phyloP scores from a whole-genome alignment of 2,113 vertebrate species.

The Archilochus colubris region DNA sequence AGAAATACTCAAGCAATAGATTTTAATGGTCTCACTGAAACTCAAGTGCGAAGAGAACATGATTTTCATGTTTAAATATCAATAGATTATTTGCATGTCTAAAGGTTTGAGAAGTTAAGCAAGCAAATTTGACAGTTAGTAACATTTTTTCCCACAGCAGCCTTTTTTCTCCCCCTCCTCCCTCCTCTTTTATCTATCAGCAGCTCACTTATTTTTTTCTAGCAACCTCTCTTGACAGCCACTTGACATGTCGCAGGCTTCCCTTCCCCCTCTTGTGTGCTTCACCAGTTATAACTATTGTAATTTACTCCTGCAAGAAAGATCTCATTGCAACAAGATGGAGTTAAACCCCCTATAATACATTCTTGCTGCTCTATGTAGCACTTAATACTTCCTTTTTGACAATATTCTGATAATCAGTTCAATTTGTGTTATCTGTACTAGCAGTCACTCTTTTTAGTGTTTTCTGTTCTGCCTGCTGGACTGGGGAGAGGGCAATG shows the following conservation, averaged over 20 bases:
- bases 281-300: neutral
- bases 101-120: neutral
- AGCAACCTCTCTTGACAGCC: conserved; percentile 35
- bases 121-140: conserved; percentile 30
- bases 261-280: neutral
- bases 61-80: neutral
- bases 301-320: neutral
- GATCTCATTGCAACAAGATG: neutral
- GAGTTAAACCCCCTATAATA: neutral
- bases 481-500: neutral
- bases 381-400: neutral
- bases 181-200: conserved; percentile 36
- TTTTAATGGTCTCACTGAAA: neutral
- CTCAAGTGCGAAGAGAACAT: neutral
- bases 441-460: neutral
- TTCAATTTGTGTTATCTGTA: neutral
- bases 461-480: neutral
- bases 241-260: conserved; percentile 37
- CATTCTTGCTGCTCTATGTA: neutral
- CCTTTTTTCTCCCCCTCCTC: neutral
- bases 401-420: neutral
- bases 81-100: neutral
- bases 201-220: conserved; percentile 37
- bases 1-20: neutral
- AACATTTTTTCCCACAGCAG: conserved; percentile 53